These are phyloP conservation scores for Tenualosa thibaudeaui DNA, from an alignment of 2,797 vertebrate genomes.

Conservation along the genomic window DNA sequence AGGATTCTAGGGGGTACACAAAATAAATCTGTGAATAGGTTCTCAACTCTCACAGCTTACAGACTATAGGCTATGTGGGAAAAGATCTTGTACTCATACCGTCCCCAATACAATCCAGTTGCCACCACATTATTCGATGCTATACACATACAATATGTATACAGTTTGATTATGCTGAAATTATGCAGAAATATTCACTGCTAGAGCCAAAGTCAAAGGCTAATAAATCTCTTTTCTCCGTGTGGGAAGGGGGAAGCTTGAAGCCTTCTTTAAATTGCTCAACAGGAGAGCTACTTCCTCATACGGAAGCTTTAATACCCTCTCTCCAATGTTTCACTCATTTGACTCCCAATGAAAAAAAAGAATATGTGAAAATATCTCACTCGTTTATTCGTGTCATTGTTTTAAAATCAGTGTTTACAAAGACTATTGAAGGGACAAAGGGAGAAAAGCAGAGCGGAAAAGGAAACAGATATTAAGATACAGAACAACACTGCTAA, in stretches of 20 bases:
- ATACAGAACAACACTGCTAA: background rate
- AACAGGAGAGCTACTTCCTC: background rate
- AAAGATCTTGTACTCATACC: too few relatives aligned
- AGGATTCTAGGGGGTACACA: too few relatives aligned
- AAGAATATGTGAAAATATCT: too few relatives aligned
- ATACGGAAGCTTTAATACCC: background rate
- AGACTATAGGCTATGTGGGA: too few relatives aligned
- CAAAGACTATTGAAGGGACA: background rate
- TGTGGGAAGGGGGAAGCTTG: background rate
- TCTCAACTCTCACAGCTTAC: too few relatives aligned
- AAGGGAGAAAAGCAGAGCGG: background rate
- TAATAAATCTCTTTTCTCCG: background rate
- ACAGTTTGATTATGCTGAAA: too few relatives aligned
- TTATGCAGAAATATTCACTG: too few relatives aligned
- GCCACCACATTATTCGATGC: too few relatives aligned
- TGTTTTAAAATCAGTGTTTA: background rate
- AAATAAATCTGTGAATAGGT: background rate
- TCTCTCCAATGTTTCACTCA: background rate
- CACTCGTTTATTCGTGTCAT: background rate
- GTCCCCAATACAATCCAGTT: too few relatives aligned
- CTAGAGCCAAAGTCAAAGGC: background rate
- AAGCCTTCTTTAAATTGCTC: background rate
- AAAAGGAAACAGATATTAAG: background rate
- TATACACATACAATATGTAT: too few relatives aligned
- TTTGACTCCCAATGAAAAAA: background rate